Conservation (phyloP, 2,797 vertebrate genomes). For the Saxicola maurus region DNA sequence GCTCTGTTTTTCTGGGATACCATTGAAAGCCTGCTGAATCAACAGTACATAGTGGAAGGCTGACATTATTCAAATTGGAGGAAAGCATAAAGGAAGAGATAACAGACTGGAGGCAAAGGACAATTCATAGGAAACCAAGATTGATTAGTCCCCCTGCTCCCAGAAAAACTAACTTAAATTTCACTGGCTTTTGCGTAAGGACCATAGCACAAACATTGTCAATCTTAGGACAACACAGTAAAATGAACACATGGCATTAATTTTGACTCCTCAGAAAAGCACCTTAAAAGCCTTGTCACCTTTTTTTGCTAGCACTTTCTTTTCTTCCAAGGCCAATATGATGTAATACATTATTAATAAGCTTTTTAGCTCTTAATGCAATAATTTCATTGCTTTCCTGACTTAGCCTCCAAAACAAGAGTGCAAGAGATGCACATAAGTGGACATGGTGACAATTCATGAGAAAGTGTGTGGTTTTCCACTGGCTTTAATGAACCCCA, state of each 20-base stretch:
- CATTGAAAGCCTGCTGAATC: not conserved
- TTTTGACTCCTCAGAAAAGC: not conserved
- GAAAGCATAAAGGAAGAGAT: not conserved
- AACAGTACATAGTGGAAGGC: not conserved
- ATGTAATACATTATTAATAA: not conserved
- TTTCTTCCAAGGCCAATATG: not conserved
- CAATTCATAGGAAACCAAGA: not conserved
- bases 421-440: not conserved
- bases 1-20: not conserved
- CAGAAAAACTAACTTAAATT: not conserved
- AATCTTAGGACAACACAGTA: not conserved
- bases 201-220: not conserved
- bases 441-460: not conserved
- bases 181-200: not conserved
- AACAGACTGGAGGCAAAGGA: not conserved
- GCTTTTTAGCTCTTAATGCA: not conserved
- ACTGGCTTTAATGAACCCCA: not conserved
- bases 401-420: not conserved
- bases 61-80: not conserved
- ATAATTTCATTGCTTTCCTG: not conserved
- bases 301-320: not conserved
- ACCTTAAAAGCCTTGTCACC: not conserved
- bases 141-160: not conserved
- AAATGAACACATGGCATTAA: not conserved
- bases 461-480: not conserved